phyloP scores from a whole-genome alignment of 1,140 invertebrate species.

The Tetraneura akinire region DNA sequence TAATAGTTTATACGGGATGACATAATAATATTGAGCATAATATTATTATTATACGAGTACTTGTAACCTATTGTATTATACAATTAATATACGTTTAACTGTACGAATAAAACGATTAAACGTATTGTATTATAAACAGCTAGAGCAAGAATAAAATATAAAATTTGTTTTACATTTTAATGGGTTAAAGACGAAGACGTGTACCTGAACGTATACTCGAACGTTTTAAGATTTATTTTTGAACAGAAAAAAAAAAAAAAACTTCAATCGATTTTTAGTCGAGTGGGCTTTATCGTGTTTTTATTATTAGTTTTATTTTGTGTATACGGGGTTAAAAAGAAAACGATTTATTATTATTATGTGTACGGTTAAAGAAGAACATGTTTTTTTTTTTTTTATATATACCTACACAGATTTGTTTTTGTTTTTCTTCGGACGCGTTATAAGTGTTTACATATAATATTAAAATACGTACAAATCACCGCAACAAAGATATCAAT shows the following conservation, averaged over 20 bases:
- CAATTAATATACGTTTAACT: no score
- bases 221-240: background rate
- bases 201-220: background rate
- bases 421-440: slow-evolving; percentile 6
- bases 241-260: slow-evolving; percentile 1
- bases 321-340: background rate
- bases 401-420: background rate
- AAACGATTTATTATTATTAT: slow-evolving; percentile 21
- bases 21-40: no score
- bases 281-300: slow-evolving; percentile 17
- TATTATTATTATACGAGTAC: no score
- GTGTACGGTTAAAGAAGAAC: background rate
- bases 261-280: slow-evolving; percentile 17
- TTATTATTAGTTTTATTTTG: background rate
- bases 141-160: no score
- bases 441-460: slow-evolving; percentile 21
- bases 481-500: background rate
- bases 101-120: no score
- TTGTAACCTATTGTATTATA: no score
- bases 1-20: no score
- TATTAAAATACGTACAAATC: slow-evolving; percentile 22
- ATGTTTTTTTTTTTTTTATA: no score
- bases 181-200: background rate
- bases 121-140: no score
- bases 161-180: no score